A percentile compares a stretch with the other conserved stretches of the same genome.
Conservation (phyloP, 2,797 vertebrate species). For the Microchirus variegatus region DNA sequence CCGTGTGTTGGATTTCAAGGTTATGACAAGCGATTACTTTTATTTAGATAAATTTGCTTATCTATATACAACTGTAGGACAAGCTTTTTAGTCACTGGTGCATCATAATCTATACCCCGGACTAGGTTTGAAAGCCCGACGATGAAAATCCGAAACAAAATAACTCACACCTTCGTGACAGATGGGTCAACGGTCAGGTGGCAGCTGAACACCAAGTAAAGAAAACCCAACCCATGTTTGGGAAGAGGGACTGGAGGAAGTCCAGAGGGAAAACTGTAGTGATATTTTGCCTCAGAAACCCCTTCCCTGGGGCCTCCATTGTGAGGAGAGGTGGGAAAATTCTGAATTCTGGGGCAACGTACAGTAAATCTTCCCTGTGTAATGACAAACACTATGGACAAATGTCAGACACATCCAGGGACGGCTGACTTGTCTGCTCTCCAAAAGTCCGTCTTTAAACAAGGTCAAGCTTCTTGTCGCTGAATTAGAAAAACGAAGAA, state of each 20-base stretch:
- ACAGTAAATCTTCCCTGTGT: constrained; percentile 32
- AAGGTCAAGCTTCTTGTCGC: background rate
- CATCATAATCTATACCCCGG: background rate
- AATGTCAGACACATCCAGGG: background rate
- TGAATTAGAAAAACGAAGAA: background rate
- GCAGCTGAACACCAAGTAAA: constrained; percentile 30
- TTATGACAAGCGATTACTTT: no score
- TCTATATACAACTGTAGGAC: no score
- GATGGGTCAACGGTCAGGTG: constrained; percentile 42
- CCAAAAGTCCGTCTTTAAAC: background rate
- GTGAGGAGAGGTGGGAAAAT: constrained; percentile 1
- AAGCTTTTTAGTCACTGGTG: background rate
- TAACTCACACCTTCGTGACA: constrained; percentile 48
- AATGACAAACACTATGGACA: background rate
- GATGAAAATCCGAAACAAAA: constrained; percentile 49
- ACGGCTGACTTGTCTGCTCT: background rate
- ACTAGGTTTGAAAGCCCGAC: background rate
- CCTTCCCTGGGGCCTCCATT: constrained; percentile 1
- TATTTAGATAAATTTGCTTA: background rate
- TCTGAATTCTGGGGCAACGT: constrained; percentile 5
- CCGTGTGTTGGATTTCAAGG: no score
- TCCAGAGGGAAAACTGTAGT: background rate
- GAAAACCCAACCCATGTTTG: constrained; percentile 45
- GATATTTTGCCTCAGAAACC: constrained; percentile 27
- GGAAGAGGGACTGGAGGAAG: constrained; percentile 18